Conservation (phyloP, 2,113 vertebrate species). For the Dromaius novaehollandiae region DNA sequence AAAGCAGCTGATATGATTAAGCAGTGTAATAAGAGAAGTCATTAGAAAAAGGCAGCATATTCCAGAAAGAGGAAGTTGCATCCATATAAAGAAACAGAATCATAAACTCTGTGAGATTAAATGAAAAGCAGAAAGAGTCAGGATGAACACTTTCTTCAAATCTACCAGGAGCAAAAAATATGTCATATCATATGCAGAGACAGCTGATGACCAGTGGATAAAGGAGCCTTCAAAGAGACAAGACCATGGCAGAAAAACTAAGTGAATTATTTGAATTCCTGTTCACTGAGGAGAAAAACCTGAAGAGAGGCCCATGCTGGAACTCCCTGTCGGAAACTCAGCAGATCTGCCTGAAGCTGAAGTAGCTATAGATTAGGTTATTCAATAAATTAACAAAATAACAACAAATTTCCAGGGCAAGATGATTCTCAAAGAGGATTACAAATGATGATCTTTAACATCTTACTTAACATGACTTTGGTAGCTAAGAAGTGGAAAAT, state of each 20-base stretch:
- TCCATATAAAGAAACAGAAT: neutral
- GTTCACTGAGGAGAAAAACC: neutral
- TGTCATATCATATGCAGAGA: accelerated
- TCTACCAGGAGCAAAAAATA: neutral
- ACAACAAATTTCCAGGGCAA: neutral
- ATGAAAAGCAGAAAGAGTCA: neutral
- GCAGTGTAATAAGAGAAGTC: neutral
- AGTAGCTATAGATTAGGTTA: neutral
- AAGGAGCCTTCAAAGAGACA: neutral
- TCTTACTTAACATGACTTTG: accelerated
- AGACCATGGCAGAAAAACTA: neutral
- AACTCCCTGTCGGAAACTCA: neutral
- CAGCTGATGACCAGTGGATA: neutral
- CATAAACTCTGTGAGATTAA: neutral
- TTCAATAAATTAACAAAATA: neutral
- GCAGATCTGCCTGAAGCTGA: neutral
- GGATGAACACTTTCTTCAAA: neutral
- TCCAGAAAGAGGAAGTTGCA: neutral
- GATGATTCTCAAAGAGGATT: neutral
- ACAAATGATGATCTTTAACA: neutral
- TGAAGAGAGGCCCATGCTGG: neutral
- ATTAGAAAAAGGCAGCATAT: neutral
- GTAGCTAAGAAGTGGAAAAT: neutral
- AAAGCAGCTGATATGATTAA: neutral
- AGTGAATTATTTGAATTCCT: neutral